Evolutionary conservation across 2,888 invertebrate genomes (phyloP).

Genomic region (Thereva nobilitata): DNA sequence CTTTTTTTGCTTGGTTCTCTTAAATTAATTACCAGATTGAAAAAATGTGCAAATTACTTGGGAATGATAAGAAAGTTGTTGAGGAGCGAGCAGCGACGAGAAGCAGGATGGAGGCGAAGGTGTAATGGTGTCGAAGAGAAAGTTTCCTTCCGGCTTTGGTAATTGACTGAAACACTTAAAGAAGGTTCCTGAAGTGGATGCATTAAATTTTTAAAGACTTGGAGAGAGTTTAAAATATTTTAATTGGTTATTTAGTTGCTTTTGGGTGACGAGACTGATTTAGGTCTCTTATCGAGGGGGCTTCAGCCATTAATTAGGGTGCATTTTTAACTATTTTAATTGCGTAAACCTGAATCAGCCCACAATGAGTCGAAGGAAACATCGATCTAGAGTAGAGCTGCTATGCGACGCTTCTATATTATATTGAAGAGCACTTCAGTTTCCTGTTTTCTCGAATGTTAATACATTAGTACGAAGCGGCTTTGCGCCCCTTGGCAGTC

Average conservation of each 20-base stretch:
- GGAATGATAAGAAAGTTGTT: constrained; percentile 30
- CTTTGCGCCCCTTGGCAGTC: too few relatives aligned
- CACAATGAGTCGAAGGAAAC: too few relatives aligned
- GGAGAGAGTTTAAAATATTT: constrained; percentile 12
- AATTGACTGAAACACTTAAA: constrained; percentile 8
- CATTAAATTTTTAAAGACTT: constrained; percentile 12
- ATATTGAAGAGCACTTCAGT: too few relatives aligned
- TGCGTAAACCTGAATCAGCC: too few relatives aligned
- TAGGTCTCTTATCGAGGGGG: too few relatives aligned
- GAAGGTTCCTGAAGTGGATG: not conserved
- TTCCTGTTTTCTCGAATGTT: too few relatives aligned
- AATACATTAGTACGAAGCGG: too few relatives aligned
- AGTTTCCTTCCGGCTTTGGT: constrained; percentile 20
- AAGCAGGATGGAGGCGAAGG: constrained; percentile 5
- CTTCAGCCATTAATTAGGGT: too few relatives aligned
- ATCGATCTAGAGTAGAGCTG: too few relatives aligned
- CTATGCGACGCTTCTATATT: too few relatives aligned
- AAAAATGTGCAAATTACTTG: constrained; percentile 32
- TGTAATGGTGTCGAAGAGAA: constrained; percentile 27
- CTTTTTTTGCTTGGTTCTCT: constrained; percentile 15
- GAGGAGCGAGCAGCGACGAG: not conserved
- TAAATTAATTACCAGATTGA: constrained; percentile 33
- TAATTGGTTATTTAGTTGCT: constrained; percentile 22
- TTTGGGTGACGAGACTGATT: not conserved
- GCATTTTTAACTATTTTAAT: too few relatives aligned